Percentiles rank a stretch among this genome's conserved stretches.
Conservation (phyloP, 2,797 vertebrate species). For the Phrynocephalus forsythii region DNA sequence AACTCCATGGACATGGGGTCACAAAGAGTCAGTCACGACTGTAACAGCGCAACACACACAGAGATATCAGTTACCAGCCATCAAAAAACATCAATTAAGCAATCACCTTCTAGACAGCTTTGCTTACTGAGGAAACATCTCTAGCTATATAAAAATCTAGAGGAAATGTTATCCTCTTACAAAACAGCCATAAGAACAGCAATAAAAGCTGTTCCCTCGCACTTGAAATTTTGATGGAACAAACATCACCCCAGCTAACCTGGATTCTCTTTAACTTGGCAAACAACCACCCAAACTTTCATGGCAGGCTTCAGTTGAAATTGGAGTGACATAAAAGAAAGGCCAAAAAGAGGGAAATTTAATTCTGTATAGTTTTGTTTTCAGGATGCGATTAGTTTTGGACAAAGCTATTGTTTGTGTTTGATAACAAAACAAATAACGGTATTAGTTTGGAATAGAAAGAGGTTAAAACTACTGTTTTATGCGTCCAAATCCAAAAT, state of each 20-base stretch:
- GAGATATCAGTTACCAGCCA: too few relatives aligned
- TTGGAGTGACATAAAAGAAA: constrained; percentile 30
- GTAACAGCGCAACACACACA: too few relatives aligned
- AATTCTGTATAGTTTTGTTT: constrained; percentile 8
- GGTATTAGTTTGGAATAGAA: constrained; percentile 34
- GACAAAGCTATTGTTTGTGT: constrained; percentile 29
- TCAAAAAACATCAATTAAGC: background rate
- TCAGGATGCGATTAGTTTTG: constrained; percentile 6
- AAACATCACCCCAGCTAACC: constrained; percentile 18
- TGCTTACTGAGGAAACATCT: background rate
- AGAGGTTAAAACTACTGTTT: constrained; percentile 43
- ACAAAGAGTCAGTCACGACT: too few relatives aligned
- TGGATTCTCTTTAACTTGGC: constrained; percentile 9
- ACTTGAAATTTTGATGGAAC: constrained; percentile 14
- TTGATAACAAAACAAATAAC: constrained; percentile 25
- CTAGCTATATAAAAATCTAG: background rate
- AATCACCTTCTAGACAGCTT: background rate
- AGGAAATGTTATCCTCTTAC: background rate
- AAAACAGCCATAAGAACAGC: constrained; percentile 1
- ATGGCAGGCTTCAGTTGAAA: constrained; percentile 13
- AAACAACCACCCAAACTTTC: background rate
- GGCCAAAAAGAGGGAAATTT: constrained; percentile 18
- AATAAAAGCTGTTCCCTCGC: background rate
- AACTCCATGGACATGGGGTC: too few relatives aligned
- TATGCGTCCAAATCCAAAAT: constrained; percentile 14